phyloP scores from a whole-genome alignment of 1,140 invertebrate genomes.

The Aphaenogaster rudis region DNA sequence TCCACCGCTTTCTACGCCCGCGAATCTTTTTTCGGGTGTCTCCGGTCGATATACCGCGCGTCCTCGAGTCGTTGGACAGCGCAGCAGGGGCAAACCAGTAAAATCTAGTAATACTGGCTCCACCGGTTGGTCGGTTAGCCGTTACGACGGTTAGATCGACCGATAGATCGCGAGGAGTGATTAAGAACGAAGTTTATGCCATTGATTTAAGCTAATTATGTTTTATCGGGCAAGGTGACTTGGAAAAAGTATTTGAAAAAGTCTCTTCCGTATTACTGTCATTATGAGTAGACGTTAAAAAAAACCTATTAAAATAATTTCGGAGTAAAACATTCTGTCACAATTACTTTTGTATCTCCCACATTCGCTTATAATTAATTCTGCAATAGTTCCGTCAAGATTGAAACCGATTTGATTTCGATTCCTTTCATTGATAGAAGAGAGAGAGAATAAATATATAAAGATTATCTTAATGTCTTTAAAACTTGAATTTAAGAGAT shows the following conservation, averaged over 20 bases:
- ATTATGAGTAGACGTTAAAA: neutral
- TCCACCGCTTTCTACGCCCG: neutral
- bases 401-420: neutral
- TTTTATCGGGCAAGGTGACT: neutral
- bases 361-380: neutral
- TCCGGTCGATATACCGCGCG: neutral
- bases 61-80: constrained; percentile 37
- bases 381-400: neutral
- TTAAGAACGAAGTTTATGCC: constrained; percentile 29
- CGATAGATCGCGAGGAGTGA: constrained; percentile 42
- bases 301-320: neutral
- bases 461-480: neutral
- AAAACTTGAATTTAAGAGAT: neutral
- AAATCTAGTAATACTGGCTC: constrained; percentile 75
- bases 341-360: neutral
- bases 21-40: constrained; percentile 46
- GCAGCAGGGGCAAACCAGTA: constrained; percentile 64
- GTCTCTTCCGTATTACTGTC: neutral
- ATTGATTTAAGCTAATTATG: constrained; percentile 22
- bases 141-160: constrained; percentile 51
- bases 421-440: neutral
- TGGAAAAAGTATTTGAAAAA: neutral
- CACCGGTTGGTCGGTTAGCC: constrained; percentile 63
- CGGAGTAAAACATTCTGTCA: neutral
- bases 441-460: neutral